Evolutionary conservation across 2,888 invertebrate genomes (phyloP).

Genomic region (Scaeva pyrastri): DNA sequence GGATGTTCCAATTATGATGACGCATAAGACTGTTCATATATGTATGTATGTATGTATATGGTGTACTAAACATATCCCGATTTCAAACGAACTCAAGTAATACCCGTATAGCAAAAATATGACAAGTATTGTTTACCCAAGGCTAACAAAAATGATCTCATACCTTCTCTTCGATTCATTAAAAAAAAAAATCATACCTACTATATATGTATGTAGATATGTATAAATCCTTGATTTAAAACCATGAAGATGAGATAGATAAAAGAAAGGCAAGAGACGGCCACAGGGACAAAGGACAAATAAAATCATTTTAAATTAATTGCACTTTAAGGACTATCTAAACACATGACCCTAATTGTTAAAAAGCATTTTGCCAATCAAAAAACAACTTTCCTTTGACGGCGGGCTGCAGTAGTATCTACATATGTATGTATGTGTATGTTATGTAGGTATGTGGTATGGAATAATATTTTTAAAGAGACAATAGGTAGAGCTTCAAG

Average conservation of each 20-base stretch:
- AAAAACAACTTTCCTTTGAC: not conserved
- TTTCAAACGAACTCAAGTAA: too few relatives aligned
- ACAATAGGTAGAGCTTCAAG: not conserved
- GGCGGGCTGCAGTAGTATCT: not conserved
- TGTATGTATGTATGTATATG: too few relatives aligned
- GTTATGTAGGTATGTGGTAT: too few relatives aligned
- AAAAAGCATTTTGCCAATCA: not conserved
- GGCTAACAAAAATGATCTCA: too few relatives aligned
- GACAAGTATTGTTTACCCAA: too few relatives aligned
- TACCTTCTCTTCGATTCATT: slow-evolving; percentile 4
- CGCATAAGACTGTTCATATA: too few relatives aligned
- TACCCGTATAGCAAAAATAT: too few relatives aligned
- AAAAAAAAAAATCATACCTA: not conserved
- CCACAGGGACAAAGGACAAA: not conserved
- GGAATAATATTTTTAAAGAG: not conserved
- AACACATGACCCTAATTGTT: slow-evolving; percentile 28
- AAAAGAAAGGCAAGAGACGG: not conserved
- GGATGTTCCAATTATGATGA: not conserved
- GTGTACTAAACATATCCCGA: too few relatives aligned
- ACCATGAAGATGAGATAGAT: not conserved
- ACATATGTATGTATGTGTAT: not conserved
- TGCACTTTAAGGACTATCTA: slow-evolving; percentile 39
- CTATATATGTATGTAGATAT: not conserved
- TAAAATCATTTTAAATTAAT: slow-evolving; percentile 29
- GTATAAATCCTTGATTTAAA: too few relatives aligned